These are phyloP conservation scores for Tenthredo notha DNA, from an alignment of 2,888 invertebrate genomes.

Conservation along the genomic window DNA sequence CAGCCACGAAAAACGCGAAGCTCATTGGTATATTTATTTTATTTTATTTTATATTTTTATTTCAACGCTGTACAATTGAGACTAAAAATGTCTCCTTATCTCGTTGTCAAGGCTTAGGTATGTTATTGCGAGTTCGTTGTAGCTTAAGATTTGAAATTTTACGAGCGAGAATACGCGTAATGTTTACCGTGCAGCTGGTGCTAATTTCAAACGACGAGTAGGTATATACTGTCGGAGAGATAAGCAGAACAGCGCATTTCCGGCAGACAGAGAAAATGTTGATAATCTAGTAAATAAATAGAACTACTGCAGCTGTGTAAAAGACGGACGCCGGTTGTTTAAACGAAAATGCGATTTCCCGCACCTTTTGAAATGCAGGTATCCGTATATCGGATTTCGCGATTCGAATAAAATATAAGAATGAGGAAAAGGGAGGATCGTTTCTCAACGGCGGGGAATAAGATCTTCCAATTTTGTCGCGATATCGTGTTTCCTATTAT, in stretches of 20 bases:
- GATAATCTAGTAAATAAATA: conserved; percentile 46
- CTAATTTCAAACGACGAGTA: conserved; percentile 44
- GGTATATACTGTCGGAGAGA: conserved; percentile 9
- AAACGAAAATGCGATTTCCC: background rate
- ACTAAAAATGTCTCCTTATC: background rate
- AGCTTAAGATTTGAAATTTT: conserved; percentile 32
- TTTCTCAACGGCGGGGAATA: background rate
- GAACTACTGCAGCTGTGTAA: background rate
- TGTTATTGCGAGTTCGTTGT: background rate
- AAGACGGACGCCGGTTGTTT: background rate
- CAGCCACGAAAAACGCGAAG: background rate
- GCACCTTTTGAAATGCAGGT: background rate
- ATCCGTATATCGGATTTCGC: background rate
- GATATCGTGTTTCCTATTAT: conserved; percentile 35
- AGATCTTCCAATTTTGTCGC: conserved; percentile 46
- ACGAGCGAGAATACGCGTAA: conserved; percentile 36
- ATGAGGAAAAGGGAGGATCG: background rate
- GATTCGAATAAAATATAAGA: background rate
- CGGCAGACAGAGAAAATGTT: conserved; percentile 41
- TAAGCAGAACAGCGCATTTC: conserved; percentile 49
- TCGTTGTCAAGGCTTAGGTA: background rate
- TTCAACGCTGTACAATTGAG: background rate
- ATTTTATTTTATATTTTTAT: background rate
- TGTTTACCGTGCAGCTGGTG: conserved; percentile 50
- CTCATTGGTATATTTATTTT: background rate